phyloP scores from a whole-genome alignment of 2,888 invertebrate species.

The Clusia tigrina region DNA sequence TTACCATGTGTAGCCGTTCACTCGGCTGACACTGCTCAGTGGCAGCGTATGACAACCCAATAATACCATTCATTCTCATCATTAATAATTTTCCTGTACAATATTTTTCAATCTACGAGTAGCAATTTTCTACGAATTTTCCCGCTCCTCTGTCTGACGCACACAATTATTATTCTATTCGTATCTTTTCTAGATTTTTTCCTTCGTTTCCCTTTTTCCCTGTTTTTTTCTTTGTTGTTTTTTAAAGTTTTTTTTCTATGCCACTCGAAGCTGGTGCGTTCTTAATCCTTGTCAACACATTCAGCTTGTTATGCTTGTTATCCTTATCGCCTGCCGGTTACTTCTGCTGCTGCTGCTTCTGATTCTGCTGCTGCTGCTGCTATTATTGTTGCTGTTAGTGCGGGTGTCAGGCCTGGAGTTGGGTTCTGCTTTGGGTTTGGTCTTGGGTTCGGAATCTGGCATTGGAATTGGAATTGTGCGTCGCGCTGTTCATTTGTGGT shows the following conservation, averaged over 20 bases:
- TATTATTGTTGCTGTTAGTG: constrained; percentile 23
- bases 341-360: too few relatives aligned
- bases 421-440: not conserved
- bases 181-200: not conserved
- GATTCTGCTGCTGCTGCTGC: not conserved
- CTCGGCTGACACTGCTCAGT: too few relatives aligned
- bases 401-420: constrained; percentile 10
- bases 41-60: constrained; percentile 42
- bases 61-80: constrained; percentile 57
- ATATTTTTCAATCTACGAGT: constrained; percentile 9
- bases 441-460: not conserved
- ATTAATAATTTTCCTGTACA: constrained; percentile 49
- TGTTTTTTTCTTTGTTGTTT: too few relatives aligned
- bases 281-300: constrained; percentile 55
- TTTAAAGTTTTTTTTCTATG: too few relatives aligned
- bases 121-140: constrained; percentile 9
- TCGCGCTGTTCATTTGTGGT: constrained; percentile 58
- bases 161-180: not conserved
- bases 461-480: constrained; percentile 28
- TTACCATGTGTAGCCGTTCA: too few relatives aligned
- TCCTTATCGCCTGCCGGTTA: constrained; percentile 24
- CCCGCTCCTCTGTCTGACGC: not conserved
- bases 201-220: not conserved
- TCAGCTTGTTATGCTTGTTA: constrained; percentile 35
- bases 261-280: constrained; percentile 27